Evolutionary conservation across 2,888 invertebrate species (phyloP).

Genomic region (Dendrolimus pini): DNA sequence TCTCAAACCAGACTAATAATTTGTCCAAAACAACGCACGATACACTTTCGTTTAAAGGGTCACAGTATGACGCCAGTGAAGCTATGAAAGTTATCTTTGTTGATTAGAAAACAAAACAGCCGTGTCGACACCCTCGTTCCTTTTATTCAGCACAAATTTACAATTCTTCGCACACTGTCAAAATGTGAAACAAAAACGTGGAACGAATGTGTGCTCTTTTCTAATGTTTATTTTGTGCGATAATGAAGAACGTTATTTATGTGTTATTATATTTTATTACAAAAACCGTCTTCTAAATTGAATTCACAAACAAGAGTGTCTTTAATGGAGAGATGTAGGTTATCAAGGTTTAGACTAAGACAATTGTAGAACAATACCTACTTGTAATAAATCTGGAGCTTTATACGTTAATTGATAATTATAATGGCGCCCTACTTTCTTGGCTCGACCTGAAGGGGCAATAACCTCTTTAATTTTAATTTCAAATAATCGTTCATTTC

Average conservation of each 20-base stretch:
- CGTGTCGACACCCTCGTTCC: slow-evolving; percentile 70
- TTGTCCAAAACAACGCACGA: slow-evolving; percentile 64
- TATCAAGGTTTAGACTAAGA: too few species aligned
- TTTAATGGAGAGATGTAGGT: too few species aligned
- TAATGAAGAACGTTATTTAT: slow-evolving; percentile 57
- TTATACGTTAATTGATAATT: too few species aligned
- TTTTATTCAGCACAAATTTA: slow-evolving; percentile 57
- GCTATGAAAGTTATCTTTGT: slow-evolving; percentile 47
- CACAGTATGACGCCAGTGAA: slow-evolving; percentile 66
- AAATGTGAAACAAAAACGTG: slow-evolving; percentile 54
- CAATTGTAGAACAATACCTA: too few species aligned
- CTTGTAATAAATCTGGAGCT: too few species aligned
- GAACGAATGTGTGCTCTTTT: slow-evolving; percentile 53
- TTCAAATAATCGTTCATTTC: too few species aligned
- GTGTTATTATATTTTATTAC: slow-evolving; percentile 37
- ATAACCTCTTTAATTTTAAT: too few species aligned
- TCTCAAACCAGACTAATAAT: slow-evolving; percentile 74
- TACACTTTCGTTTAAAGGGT: slow-evolving; percentile 50
- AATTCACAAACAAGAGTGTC: not conserved
- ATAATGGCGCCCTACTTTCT: too few species aligned
- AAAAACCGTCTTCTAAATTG: slow-evolving; percentile 20
- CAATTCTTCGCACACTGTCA: slow-evolving; percentile 48
- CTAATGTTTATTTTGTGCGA: slow-evolving; percentile 40
- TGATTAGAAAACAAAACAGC: slow-evolving; percentile 64
- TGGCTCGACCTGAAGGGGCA: too few species aligned